Evolutionary conservation across 2,113 vertebrate genomes (phyloP).

Genomic region (Castor canadensis): DNA sequence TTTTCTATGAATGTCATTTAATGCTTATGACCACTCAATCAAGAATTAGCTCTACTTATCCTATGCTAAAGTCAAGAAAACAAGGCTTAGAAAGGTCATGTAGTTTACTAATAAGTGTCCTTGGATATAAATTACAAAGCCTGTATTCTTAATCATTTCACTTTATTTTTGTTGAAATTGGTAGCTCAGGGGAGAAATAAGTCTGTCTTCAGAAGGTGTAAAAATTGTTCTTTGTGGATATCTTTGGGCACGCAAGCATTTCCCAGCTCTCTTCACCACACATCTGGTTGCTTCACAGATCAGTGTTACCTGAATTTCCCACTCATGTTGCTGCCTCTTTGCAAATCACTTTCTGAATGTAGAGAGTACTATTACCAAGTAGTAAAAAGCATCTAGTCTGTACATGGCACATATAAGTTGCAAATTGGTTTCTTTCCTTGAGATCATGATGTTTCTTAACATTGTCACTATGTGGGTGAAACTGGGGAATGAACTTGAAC

Average conservation of each 20-base stretch:
- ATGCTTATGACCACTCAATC: not conserved
- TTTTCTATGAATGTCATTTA: not conserved
- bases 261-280: too few relatives aligned
- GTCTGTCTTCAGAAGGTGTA: not conserved
- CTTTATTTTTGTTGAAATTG: not conserved
- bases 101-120: not conserved
- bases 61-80: not conserved
- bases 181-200: not conserved
- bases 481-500: not conserved
- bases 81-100: not conserved
- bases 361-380: not conserved
- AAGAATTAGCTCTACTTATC: not conserved
- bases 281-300: not conserved
- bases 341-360: not conserved
- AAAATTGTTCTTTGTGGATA: not conserved
- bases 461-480: not conserved
- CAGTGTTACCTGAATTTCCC: not conserved
- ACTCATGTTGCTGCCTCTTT: not conserved
- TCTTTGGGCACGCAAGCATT: not conserved
- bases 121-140: not conserved
- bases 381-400: not conserved
- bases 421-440: not conserved
- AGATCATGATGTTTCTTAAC: not conserved
- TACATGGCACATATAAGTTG: not conserved
- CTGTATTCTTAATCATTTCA: not conserved